A percentile compares a stretch with the other conserved stretches of the same genome.
Evolutionary conservation across 2,797 vertebrate genomes (phyloP).

Genomic region (Pogonophryne albipinna): DNA sequence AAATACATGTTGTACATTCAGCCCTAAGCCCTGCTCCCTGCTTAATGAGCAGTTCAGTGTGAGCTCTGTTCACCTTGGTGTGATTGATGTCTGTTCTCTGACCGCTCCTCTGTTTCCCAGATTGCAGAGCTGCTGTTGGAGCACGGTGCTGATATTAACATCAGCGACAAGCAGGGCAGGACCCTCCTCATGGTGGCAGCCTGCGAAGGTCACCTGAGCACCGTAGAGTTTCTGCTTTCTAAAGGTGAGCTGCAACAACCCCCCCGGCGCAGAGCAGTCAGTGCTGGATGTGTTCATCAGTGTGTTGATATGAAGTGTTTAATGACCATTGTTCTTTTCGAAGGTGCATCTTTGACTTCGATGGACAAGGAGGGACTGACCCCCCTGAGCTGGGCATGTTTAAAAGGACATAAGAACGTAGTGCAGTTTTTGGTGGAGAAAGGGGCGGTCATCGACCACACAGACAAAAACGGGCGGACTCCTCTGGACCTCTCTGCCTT

Average conservation of each 20-base stretch:
- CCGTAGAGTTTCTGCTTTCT: slow-evolving; percentile 94
- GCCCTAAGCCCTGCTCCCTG: neutral
- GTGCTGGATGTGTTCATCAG: neutral
- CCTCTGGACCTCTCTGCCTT: slow-evolving; percentile 97
- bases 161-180: slow-evolving; percentile 96
- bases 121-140: slow-evolving; percentile 92
- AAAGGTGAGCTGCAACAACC: slow-evolving; percentile 86
- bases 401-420: slow-evolving; percentile 95
- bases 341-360: slow-evolving; percentile 92
- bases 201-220: slow-evolving; percentile 96
- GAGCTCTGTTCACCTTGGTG: neutral
- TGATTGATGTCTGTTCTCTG: neutral
- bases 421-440: slow-evolving; percentile 96
- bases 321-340: slow-evolving; percentile 20
- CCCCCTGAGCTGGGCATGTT: slow-evolving; percentile 96
- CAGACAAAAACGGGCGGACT: slow-evolving; percentile 96
- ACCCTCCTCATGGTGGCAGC: slow-evolving; percentile 98
- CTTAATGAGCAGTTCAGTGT: neutral
- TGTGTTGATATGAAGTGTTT: neutral
- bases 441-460: slow-evolving; percentile 95
- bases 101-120: slow-evolving; percentile 75
- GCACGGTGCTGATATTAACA: slow-evolving; percentile 91
- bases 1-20: too few relatives aligned
- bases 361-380: slow-evolving; percentile 98
- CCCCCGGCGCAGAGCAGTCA: neutral